Conservation (phyloP, 30 jellyfish, hydroid and myxozoan genomes). For the Turritopsis rubra region DNA sequence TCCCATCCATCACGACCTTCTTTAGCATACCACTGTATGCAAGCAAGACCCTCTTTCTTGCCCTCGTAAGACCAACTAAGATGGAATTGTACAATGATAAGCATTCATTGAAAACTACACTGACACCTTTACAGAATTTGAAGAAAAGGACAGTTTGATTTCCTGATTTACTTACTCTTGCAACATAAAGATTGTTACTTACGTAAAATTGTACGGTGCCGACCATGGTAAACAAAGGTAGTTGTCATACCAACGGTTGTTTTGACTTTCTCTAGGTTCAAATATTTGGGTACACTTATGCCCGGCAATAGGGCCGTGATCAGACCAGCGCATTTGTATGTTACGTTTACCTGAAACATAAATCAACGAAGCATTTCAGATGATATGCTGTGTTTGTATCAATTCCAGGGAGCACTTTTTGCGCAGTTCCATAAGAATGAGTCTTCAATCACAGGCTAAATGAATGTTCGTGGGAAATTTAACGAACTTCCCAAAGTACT, state of each 20-base stretch:
- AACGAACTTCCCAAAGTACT: too few relatives aligned
- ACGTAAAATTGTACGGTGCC: conserved; percentile 97
- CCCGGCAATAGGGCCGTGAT: conserved; percentile 73
- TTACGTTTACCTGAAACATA: conserved; percentile 63
- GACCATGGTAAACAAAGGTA: conserved; percentile 70
- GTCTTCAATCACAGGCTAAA: too few relatives aligned
- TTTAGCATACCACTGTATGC: conserved; percentile 95
- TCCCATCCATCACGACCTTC: conserved; percentile 98
- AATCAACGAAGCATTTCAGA: not conserved
- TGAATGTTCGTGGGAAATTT: too few relatives aligned
- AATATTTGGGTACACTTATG: conserved; percentile 82
- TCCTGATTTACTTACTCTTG: too few relatives aligned
- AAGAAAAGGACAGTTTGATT: not conserved
- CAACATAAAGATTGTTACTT: conserved; percentile 25
- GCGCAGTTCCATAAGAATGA: too few relatives aligned
- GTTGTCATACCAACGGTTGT: conserved; percentile 79
- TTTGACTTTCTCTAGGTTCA: conserved; percentile 80
- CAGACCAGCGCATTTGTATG: conserved; percentile 94
- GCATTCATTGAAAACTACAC: too few relatives aligned
- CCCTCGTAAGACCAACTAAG: conserved; percentile 91
- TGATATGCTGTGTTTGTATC: not conserved
- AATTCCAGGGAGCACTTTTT: not conserved
- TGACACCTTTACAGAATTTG: not conserved
- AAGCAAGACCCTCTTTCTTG: conserved; percentile 52
- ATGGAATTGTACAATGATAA: not conserved